These are phyloP conservation scores for Sitophilus oryzae DNA, from an alignment of 1,140 invertebrate species.

Conservation along the genomic window DNA sequence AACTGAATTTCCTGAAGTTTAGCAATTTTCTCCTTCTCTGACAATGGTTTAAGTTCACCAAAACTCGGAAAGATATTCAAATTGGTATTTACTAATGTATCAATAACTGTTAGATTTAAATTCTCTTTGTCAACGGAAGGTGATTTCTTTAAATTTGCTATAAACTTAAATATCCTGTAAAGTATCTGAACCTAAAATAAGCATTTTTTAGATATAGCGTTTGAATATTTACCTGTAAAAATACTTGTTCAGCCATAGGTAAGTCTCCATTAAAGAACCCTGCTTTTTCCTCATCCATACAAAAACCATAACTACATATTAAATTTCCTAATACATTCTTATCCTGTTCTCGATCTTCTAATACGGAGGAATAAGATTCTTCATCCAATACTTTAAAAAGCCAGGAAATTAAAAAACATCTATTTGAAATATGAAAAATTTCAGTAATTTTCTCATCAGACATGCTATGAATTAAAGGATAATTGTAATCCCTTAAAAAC, in stretches of 20 bases:
- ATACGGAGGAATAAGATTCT: background rate
- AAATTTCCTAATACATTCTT: conserved; percentile 2
- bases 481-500: conserved; percentile 6
- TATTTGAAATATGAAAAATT: conserved; percentile 8
- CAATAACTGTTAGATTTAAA: background rate
- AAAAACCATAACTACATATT: conserved; percentile 7
- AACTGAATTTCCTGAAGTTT: conserved; percentile 1
- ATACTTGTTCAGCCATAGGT: background rate
- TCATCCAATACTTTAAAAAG: conserved; percentile 4
- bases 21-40: background rate
- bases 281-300: conserved; percentile 1
- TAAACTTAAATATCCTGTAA: conserved; percentile 7
- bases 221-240: background rate
- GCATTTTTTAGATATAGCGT: background rate
- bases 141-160: background rate
- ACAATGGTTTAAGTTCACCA: conserved; percentile 4
- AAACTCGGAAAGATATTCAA: conserved; percentile 7
- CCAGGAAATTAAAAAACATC: conserved; percentile 9
- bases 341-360: conserved; percentile 6
- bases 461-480: conserved; percentile 11
- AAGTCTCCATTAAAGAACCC: conserved; percentile 8
- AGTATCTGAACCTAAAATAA: conserved; percentile 9
- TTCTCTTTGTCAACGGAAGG: background rate
- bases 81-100: conserved; percentile 3
- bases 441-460: background rate